phyloP scores from a whole-genome alignment of 2,113 vertebrate species.

The Centrocercus urophasianus region DNA sequence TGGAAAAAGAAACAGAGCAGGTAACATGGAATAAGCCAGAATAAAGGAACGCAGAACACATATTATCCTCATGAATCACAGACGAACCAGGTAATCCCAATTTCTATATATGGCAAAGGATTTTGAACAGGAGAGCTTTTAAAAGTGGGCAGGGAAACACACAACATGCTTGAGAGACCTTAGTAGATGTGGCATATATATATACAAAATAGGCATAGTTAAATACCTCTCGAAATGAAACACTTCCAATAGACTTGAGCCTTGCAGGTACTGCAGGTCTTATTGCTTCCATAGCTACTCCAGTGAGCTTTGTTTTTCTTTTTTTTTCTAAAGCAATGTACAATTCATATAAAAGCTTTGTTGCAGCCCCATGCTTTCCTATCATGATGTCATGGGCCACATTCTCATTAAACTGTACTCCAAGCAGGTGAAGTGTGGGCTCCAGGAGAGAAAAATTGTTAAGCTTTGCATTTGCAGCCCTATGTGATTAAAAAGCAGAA shows the following conservation, averaged over 20 bases:
- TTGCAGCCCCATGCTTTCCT: conserved; percentile 86
- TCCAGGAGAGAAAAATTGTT: conserved; percentile 92
- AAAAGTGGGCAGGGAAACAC: not conserved
- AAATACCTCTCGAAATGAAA: conserved; percentile 82
- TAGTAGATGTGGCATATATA: not conserved
- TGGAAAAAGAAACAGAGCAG: not conserved
- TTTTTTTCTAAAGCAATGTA: conserved; percentile 88
- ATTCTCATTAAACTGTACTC: conserved; percentile 86
- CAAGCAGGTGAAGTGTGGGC: conserved; percentile 86
- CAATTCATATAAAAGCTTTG: conserved; percentile 88
- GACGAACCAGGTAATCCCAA: not conserved
- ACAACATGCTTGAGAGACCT: not conserved
- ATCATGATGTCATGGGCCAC: conserved; percentile 86
- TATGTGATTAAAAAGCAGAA: conserved; percentile 52
- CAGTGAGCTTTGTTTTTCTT: conserved; percentile 79
- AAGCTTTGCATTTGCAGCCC: conserved; percentile 83
- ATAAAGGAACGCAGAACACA: not conserved
- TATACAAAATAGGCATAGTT: not conserved
- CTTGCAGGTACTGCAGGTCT: conserved; percentile 72
- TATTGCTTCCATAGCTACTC: conserved; percentile 78
- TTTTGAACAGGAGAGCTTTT: not conserved
- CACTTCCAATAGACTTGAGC: conserved; percentile 77
- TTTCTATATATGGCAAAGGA: not conserved
- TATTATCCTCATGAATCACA: not conserved
- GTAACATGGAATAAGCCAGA: not conserved